A percentile compares a stretch with the other conserved stretches of the same genome.
Conservation (phyloP, 2,797 vertebrate species). For the Tiaroga cobitis region DNA sequence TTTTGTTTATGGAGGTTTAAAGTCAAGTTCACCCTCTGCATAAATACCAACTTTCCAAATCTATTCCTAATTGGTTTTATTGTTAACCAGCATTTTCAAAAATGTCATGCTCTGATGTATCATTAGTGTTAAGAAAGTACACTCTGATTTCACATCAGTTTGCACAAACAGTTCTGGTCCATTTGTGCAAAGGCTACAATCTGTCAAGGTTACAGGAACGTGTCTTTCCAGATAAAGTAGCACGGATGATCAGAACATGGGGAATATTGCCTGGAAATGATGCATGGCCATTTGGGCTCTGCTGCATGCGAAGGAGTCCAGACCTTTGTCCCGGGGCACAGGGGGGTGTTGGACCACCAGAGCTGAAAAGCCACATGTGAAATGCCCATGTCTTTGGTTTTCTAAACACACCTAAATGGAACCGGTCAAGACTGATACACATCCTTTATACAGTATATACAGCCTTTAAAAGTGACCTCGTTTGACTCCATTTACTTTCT, state of each 20-base stretch:
- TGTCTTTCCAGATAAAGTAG: conserved; percentile 17
- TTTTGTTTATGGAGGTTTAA: neutral
- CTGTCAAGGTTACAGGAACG: conserved; percentile 43
- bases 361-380: conserved; percentile 29
- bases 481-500: neutral
- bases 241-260: conserved; percentile 22
- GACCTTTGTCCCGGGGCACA: conserved; percentile 28
- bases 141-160: neutral
- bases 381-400: conserved; percentile 1
- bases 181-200: conserved; percentile 9
- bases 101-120: neutral
- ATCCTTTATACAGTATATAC: neutral
- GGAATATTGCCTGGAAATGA: conserved; percentile 30
- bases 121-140: neutral
- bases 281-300: conserved; percentile 32
- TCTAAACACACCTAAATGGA: conserved; percentile 5
- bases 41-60: neutral
- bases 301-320: conserved; percentile 26
- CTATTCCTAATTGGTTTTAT: neutral
- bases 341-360: conserved; percentile 1
- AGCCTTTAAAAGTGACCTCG: neutral
- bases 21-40: neutral
- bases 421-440: neutral
- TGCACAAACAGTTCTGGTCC: neutral
- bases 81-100: neutral